These are phyloP conservation scores for Mayetiola destructor DNA, from an alignment of 2,888 invertebrate genomes.

Conservation along the genomic window DNA sequence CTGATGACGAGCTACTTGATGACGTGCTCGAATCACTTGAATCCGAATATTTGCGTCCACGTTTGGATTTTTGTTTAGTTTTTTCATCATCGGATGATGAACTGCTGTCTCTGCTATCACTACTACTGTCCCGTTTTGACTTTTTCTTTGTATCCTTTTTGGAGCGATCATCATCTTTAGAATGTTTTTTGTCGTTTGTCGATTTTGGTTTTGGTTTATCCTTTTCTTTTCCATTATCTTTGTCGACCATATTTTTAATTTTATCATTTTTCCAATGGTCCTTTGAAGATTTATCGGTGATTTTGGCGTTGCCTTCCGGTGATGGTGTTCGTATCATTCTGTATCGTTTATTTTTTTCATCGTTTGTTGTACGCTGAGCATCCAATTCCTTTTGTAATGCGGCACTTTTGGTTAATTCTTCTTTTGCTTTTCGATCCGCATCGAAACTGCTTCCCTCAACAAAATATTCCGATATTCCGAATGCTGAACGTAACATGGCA, in stretches of 20 bases:
- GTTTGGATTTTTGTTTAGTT: background rate
- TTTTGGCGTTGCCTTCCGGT: constrained; percentile 26
- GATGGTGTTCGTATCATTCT: constrained; percentile 65
- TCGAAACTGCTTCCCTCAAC: constrained; percentile 88
- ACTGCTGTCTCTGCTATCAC: background rate
- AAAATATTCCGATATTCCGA: constrained; percentile 86
- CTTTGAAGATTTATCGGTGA: too few relatives aligned
- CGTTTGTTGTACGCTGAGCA: constrained; percentile 34
- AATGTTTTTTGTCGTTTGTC: background rate
- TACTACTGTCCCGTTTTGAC: too few relatives aligned
- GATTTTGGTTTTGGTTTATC: background rate
- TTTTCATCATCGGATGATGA: background rate
- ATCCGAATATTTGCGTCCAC: background rate
- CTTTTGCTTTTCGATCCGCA: constrained; percentile 49
- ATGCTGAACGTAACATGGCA: constrained; percentile 80
- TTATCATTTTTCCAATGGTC: too few relatives aligned
- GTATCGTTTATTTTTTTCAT: constrained; percentile 42
- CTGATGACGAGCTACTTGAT: constrained; percentile 1
- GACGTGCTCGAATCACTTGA: background rate
- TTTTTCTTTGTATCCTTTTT: background rate
- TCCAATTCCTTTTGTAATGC: constrained; percentile 36
- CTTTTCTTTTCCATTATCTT: background rate
- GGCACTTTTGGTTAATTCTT: constrained; percentile 36
- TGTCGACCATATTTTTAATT: too few relatives aligned
- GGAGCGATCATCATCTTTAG: background rate